Base-by-base conservation (phyloP, 1,140 invertebrate species). In the Whitmania pigra region DNA sequence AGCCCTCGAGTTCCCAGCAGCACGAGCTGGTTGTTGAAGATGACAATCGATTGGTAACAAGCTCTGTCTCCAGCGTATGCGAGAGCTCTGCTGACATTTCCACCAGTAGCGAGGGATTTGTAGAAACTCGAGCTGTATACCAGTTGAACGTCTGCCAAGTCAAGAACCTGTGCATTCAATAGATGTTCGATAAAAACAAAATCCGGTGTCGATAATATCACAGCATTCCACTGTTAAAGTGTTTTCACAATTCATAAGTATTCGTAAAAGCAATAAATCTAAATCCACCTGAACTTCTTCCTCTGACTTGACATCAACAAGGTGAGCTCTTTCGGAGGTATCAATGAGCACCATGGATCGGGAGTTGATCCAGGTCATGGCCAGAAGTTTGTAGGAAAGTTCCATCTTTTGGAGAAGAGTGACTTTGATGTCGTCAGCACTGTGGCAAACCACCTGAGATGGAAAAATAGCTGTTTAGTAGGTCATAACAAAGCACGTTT, bases 61-160 rank as follows among this genome's bases (percentile, higher is more conserved):
- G 92, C 91, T 77, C 88, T 85, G 80, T 92, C 89, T 0, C 91
- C 92, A 57, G 89, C 89, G 72, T 87, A 81, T 0, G 91, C 93
- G 88, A 89, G 75, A n/a, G 88, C 88, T 78, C 85, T 84, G 77
- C 87, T 88, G 69, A 91, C 90, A 81, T 90, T 90, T 49, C 89
- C 78, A 49, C 89, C 89, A 17, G 88, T 90, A 5, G 87, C 86
- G 31, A 89, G 76, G 54, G 88, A 89, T 81, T 97, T 95, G 78
- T 95, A 97, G 83, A 94, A 90, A 76, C 91, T 91, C 36, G 90
- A 92, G 36, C 82, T 82, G 81, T 96, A 97, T 0, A 95, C 91
- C 53, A 97, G 85, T 72, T 91, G 88, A 20, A 92, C 89, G 76
- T 88, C 86, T 53, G 88, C 89, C 2, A 81, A 74, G 74, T 82